These are phyloP conservation scores for Lasius platythorax DNA, from an alignment of 2,888 invertebrate species.

Conservation along the genomic window DNA sequence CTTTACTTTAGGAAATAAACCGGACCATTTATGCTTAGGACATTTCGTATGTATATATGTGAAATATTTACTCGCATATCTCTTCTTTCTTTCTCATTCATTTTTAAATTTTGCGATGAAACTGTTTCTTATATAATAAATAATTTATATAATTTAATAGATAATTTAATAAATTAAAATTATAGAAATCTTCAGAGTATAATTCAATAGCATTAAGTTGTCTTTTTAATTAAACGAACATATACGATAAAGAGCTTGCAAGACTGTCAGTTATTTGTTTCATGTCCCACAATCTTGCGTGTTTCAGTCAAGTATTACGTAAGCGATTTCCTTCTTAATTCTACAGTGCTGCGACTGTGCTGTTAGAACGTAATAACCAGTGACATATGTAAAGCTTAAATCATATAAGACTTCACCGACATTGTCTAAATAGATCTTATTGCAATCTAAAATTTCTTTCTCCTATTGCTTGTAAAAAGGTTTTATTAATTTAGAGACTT, in stretches of 20 bases:
- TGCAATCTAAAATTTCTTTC: background rate
- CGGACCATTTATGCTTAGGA: background rate
- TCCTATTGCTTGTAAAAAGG: background rate
- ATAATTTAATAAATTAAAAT: constrained; percentile 3
- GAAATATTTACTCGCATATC: background rate
- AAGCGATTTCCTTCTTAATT: constrained; percentile 60
- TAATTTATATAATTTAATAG: background rate
- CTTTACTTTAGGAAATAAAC: background rate
- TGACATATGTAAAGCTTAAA: constrained; percentile 27
- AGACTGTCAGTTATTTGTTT: constrained; percentile 6
- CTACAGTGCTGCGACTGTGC: constrained; percentile 26
- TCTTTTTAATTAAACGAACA: background rate
- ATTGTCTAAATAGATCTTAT: background rate
- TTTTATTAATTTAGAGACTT: background rate
- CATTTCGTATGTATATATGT: background rate
- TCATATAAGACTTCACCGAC: constrained; percentile 31
- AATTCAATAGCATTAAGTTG: background rate
- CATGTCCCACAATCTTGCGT: constrained; percentile 21
- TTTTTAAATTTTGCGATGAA: background rate
- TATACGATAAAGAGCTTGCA: background rate
- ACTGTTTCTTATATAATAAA: background rate
- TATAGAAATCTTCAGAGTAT: constrained; percentile 6
- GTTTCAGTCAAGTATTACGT: constrained; percentile 55
- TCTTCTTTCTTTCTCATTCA: background rate
- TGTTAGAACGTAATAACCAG: constrained; percentile 53